Percentiles rank a stretch among this genome's conserved stretches.
phyloP scores from a whole-genome alignment of 2,888 invertebrate genomes.

The Patella pellucida region DNA sequence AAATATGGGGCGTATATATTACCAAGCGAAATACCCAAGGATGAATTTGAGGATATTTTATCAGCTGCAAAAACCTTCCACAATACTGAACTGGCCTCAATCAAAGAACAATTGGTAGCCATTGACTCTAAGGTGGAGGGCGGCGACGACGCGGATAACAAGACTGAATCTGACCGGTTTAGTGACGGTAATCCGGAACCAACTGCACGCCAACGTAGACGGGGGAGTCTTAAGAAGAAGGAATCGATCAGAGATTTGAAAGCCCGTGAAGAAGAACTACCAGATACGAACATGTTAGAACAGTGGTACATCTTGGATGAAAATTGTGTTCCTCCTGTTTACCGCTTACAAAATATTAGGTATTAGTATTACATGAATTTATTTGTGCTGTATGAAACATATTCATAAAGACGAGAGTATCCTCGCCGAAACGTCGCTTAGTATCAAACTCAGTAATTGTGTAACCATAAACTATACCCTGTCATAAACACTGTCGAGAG shows the following conservation, averaged over 20 bases:
- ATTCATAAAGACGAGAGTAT: no score
- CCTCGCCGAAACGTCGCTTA: neutral
- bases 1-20: slow-evolving; percentile 70
- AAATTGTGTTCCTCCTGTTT: slow-evolving; percentile 63
- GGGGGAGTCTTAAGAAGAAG: slow-evolving; percentile 21
- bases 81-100: slow-evolving; percentile 34
- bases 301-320: slow-evolving; percentile 71
- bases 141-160: slow-evolving; percentile 20
- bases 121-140: slow-evolving; percentile 35
- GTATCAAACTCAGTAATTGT: no score
- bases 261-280: slow-evolving; percentile 46
- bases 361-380: slow-evolving; percentile 19
- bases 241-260: slow-evolving; percentile 42
- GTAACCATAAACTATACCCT: neutral
- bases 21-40: slow-evolving; percentile 67
- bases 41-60: slow-evolving; percentile 66
- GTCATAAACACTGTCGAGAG: no score
- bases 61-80: slow-evolving; percentile 31
- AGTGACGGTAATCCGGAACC: slow-evolving; percentile 9
- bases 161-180: neutral
- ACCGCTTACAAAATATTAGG: slow-evolving; percentile 60
- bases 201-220: neutral
- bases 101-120: slow-evolving; percentile 37
- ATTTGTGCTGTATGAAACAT: no score
- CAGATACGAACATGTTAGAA: slow-evolving; percentile 67